Percentiles rank a stretch among this genome's conserved stretches.
Evolutionary conservation across 2,888 invertebrate genomes (phyloP).

Genomic region (Microplitis deprimator): DNA sequence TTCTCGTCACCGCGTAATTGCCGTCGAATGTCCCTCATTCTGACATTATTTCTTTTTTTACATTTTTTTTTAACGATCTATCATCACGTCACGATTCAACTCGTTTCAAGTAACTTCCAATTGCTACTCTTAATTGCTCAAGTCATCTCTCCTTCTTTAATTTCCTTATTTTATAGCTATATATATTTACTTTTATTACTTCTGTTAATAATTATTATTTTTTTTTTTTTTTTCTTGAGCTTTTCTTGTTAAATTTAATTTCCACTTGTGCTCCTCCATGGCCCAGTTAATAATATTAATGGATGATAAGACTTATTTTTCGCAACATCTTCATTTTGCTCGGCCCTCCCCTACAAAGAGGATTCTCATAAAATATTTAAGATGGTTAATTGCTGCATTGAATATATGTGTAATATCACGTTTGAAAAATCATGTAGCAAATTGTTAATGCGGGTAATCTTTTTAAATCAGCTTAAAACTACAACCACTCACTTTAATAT

Average conservation of each 20-base stretch:
- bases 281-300: too few species aligned
- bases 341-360: too few species aligned
- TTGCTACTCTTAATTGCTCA: conserved; percentile 11
- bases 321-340: too few species aligned
- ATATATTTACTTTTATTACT: neutral
- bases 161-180: neutral
- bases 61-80: neutral
- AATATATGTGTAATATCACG: too few species aligned
- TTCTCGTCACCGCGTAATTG: conserved; percentile 23
- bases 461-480: neutral
- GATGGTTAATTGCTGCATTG: too few species aligned
- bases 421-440: neutral
- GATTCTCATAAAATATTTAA: too few species aligned
- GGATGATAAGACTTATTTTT: too few species aligned
- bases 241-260: too few species aligned
- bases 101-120: conserved; percentile 15
- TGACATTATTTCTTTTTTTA: conserved; percentile 24
- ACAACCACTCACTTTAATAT: neutral
- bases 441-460: neutral
- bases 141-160: conserved; percentile 3
- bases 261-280: too few species aligned
- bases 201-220: neutral
- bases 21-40: conserved; percentile 26
- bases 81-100: conserved; percentile 18
- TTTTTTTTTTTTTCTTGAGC: neutral